A percentile compares a stretch with the other conserved stretches of the same genome.
phyloP scores from a whole-genome alignment of 2,113 vertebrate species.

The Apodemus sylvaticus region DNA sequence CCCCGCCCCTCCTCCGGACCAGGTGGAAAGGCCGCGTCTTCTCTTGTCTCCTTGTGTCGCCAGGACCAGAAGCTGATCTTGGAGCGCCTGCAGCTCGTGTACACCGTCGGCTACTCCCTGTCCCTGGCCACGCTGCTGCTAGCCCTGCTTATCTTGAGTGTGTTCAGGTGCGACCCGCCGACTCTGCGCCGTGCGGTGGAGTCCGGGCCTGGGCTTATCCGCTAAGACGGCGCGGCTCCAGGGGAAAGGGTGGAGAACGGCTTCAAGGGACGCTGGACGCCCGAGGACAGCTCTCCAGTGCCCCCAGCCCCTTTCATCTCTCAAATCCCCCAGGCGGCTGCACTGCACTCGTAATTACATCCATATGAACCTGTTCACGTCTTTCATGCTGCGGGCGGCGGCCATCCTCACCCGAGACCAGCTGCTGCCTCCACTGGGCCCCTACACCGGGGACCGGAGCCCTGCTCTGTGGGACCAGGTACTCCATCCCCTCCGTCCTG shows the following conservation, averaged over 20 bases:
- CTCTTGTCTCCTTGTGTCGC: background rate
- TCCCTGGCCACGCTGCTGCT: conserved; percentile 85
- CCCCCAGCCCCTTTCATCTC: background rate
- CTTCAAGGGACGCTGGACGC: background rate
- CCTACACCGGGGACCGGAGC: conserved; percentile 69
- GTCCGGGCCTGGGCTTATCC: background rate
- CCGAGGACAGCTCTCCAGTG: background rate
- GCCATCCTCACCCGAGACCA: conserved; percentile 83
- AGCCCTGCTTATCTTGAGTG: conserved; percentile 83
- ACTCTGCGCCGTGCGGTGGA: background rate
- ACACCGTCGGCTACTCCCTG: conserved; percentile 88
- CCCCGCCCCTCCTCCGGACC: background rate
- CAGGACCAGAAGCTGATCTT: conserved; percentile 83
- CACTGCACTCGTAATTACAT: conserved; percentile 84
- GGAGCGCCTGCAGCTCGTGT: conserved; percentile 85
- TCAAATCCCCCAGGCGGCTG: conserved; percentile 75
- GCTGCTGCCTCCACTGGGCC: conserved; percentile 67
- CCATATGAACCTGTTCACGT: conserved; percentile 85
- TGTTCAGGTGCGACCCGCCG: conserved; percentile 83
- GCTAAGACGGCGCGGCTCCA: background rate
- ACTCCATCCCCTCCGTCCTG: background rate
- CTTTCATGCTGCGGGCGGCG: conserved; percentile 80
- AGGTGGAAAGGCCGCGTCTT: background rate
- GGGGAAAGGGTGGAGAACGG: background rate
- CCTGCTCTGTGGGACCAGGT: conserved; percentile 77